Evolutionary conservation across 1,140 invertebrate genomes (phyloP).

Genomic region (Plectrocnemia conspersa): DNA sequence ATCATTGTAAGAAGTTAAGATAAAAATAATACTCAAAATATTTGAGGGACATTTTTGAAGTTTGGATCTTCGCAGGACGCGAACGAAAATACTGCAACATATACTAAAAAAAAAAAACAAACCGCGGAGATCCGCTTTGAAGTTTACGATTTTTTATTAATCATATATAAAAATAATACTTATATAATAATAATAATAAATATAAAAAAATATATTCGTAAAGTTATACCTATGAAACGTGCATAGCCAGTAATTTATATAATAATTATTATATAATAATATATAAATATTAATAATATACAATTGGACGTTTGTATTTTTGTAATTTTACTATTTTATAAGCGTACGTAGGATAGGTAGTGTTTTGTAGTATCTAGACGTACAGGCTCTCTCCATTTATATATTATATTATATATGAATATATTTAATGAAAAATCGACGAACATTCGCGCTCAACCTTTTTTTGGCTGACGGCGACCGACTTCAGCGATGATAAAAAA

Average conservation of each 20-base stretch:
- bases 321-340: conserved; percentile 35
- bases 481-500: too few relatives aligned
- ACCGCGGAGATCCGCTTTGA: neutral
- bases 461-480: conserved; percentile 12
- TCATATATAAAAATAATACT: conserved; percentile 2
- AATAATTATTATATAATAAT: conserved; percentile 18
- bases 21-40: conserved; percentile 3
- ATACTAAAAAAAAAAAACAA: too few relatives aligned
- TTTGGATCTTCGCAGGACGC: too few relatives aligned
- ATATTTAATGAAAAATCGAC: neutral
- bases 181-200: neutral
- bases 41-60: conserved; percentile 5
- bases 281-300: conserved; percentile 27
- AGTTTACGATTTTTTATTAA: conserved; percentile 1
- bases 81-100: too few relatives aligned
- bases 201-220: conserved; percentile 25
- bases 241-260: conserved; percentile 31
- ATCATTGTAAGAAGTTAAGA: conserved; percentile 3
- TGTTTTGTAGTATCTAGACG: conserved; percentile 21
- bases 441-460: conserved; percentile 18
- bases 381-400: conserved; percentile 16
- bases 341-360: conserved; percentile 33
- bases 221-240: conserved; percentile 24
- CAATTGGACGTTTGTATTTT: conserved; percentile 36
- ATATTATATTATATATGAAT: conserved; percentile 1